Evolutionary conservation across 2,113 vertebrate genomes (phyloP), one percentile per base, ranked within the genome.

Genomic region (Isichthys henryi): DNA sequence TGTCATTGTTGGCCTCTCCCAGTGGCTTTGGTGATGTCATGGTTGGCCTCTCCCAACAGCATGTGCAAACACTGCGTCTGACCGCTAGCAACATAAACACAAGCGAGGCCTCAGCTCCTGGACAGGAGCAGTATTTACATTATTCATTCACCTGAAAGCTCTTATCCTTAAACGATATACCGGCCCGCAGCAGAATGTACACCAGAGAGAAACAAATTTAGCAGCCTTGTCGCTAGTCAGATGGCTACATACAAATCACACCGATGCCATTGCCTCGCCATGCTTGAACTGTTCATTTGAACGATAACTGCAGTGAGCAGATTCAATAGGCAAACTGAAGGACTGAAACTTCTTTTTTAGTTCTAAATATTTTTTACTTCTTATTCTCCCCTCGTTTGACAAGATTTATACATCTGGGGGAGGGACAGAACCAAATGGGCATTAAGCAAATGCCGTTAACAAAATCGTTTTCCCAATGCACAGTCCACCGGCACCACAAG

Each of bases 401-500:
- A 91, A 85, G 86, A 82, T 82, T 23, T 31, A 53, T 87, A 35
- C 31, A 10, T 15, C 88, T 89, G 87, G 80, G 23, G 45, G 87
- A 83, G 82, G 89, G 86, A 88, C 91, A 89, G 93, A 91, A 88
- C 91, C 92, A 93, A 93, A 80, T 62, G 74, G 91, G 93, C 93
- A 91, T 90, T 93, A 93, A 93, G 89, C 49, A 89, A 90, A 88
- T 77, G 89, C 90, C 86, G 45, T 48, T 84, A 84, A 84, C 82
- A 84, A 10, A 84, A 46, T 48, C 91, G 39, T 91, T 88, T 93
- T 92, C 50, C 92, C 91, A 90, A 91, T 94, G 92, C 93, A 91
- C 93, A 95, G 94, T 95, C 95, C 88, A 90, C 94, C 95, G 94
- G 95, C 95, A 94, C 93, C 93, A 93, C 92, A 95, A 95, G 95